Conservation (phyloP, 2,113 vertebrate genomes). For the Calyptommatus sinebrachiatus region DNA sequence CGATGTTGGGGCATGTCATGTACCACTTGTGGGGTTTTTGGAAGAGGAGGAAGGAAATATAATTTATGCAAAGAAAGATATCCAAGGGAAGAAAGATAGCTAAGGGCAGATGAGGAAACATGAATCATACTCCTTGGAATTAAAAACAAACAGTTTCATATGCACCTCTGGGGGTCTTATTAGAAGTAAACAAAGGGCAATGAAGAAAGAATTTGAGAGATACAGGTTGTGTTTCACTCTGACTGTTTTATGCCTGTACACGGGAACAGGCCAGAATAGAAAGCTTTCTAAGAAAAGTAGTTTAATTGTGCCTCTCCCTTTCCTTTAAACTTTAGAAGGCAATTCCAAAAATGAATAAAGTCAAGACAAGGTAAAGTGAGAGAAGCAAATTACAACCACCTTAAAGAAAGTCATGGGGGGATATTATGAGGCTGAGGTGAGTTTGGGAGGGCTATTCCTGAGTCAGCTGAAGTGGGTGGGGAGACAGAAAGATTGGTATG, state of each 20-base stretch:
- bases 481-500: not conserved
- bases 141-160: not conserved
- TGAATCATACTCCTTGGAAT: not conserved
- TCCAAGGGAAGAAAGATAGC: not conserved
- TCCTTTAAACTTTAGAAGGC: not conserved
- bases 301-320: not conserved
- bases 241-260: not conserved
- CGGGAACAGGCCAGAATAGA: not conserved
- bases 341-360: too few species aligned
- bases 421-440: constrained; percentile 3
- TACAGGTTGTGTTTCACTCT: not conserved
- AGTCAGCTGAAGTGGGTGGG: not conserved
- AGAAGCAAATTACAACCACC: not conserved
- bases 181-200: not conserved
- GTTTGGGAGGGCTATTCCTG: not conserved
- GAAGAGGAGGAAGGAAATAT: too few species aligned
- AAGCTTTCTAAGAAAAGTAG: too few species aligned
- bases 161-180: not conserved
- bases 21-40: not conserved
- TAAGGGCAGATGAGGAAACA: not conserved
- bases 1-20: constrained; percentile 7
- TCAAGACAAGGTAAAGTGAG: not conserved
- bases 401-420: not conserved
- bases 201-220: too few species aligned
- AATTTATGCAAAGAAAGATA: not conserved